Evolutionary conservation across 2,888 invertebrate species (phyloP).

Genomic region (Ceratothoa steindachneri): DNA sequence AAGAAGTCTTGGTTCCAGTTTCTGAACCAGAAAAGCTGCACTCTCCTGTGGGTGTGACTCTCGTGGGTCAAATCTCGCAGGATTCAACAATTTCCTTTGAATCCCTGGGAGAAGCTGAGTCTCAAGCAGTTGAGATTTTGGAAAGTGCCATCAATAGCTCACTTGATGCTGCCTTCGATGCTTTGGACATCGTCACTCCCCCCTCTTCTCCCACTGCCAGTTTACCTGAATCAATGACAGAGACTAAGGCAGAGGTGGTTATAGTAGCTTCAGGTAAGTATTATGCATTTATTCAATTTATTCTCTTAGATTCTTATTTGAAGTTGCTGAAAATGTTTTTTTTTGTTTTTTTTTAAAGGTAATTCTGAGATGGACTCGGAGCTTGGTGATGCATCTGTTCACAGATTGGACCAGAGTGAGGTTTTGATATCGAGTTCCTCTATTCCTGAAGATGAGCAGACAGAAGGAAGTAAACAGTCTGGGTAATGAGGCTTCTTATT

Average conservation of each 20-base stretch:
- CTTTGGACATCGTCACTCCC: neutral
- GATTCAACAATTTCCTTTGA: neutral
- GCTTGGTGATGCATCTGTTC: constrained; percentile 52
- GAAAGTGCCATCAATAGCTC: constrained; percentile 38
- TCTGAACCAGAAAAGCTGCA: neutral
- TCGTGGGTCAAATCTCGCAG: neutral
- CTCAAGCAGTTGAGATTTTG: constrained; percentile 30
- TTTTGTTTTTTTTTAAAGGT: no score
- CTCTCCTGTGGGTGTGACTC: no score
- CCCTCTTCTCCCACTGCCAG: neutral
- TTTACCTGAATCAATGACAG: neutral
- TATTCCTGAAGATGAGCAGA: constrained; percentile 25
- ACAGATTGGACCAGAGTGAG: constrained; percentile 79
- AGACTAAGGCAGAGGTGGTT: neutral
- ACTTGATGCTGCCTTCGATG: constrained; percentile 4
- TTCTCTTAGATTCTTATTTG: no score
- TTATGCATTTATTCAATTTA: no score
- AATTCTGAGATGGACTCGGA: no score
- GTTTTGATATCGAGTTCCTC: constrained; percentile 72
- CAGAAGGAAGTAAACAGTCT: neutral
- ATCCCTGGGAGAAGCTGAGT: constrained; percentile 35
- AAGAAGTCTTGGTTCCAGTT: neutral
- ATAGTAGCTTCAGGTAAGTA: neutral
- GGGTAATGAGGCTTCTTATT: constrained; percentile 18
- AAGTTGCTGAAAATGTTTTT: no score